Conservation (phyloP, 1,140 invertebrate species). For the Ditylenchus dipsaci region DNA sequence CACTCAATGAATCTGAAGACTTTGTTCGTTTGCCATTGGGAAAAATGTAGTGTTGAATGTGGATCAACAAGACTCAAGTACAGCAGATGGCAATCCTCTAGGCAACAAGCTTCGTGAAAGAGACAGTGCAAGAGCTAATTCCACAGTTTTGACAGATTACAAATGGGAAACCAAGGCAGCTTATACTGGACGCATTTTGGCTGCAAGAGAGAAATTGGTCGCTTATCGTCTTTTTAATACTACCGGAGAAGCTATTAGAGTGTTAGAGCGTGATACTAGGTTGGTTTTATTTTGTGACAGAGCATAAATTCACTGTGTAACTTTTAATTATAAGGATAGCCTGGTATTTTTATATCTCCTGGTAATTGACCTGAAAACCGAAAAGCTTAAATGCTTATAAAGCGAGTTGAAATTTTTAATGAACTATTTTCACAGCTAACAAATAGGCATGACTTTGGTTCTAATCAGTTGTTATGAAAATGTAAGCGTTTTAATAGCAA, state of each 20-base stretch:
- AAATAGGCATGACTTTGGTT: too few relatives aligned
- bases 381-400: too few relatives aligned
- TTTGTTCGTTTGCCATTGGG: conserved; percentile 21
- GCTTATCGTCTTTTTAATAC: conserved; percentile 40
- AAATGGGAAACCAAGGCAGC: conserved; percentile 36
- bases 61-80: conserved; percentile 4
- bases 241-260: conserved; percentile 34
- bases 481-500: too few relatives aligned
- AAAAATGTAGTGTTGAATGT: conserved; percentile 26
- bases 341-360: too few relatives aligned
- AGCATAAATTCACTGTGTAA: neutral
- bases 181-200: conserved; percentile 38
- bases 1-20: conserved; percentile 17
- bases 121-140: conserved; percentile 25
- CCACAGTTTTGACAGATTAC: conserved; percentile 25
- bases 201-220: conserved; percentile 25
- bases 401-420: too few relatives aligned
- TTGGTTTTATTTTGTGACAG: too few relatives aligned
- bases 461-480: too few relatives aligned
- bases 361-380: too few relatives aligned
- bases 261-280: conserved; percentile 3
- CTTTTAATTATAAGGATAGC: neutral
- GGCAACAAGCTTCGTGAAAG: conserved; percentile 12
- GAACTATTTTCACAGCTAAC: too few relatives aligned
- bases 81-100: neutral